Conservation (phyloP, 2,113 vertebrate species). For the Malurus alboscapulatus region DNA sequence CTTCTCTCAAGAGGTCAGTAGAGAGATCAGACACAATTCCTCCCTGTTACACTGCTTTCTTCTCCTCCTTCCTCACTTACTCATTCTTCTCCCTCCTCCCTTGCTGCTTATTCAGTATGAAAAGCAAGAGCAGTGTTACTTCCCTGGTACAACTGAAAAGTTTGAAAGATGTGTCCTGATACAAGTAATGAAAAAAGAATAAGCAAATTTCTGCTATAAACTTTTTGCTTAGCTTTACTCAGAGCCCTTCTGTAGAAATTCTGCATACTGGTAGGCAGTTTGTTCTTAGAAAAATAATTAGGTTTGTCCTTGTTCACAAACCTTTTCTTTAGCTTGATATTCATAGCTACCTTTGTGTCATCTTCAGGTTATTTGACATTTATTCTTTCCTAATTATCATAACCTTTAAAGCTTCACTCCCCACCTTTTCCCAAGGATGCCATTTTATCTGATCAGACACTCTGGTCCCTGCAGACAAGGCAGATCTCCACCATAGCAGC, state of each 20-base stretch:
- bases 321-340: background rate
- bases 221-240: background rate
- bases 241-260: background rate
- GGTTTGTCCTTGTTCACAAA: background rate
- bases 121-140: background rate
- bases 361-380: background rate
- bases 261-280: background rate
- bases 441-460: background rate
- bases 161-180: background rate
- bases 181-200: background rate
- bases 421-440: background rate
- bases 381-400: background rate
- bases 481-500: background rate
- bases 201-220: background rate
- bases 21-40: slow-evolving; percentile 57
- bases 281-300: background rate
- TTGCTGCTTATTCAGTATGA: background rate
- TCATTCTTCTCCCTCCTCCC: slow-evolving; percentile 22
- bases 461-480: background rate
- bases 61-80: slow-evolving; percentile 28
- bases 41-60: slow-evolving; percentile 20
- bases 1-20: slow-evolving; percentile 73
- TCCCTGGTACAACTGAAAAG: background rate
- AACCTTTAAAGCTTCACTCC: background rate
- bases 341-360: slow-evolving; percentile 19